These are phyloP conservation scores for Calameuta idolon DNA, from an alignment of 2,888 invertebrate species.

Conservation along the genomic window DNA sequence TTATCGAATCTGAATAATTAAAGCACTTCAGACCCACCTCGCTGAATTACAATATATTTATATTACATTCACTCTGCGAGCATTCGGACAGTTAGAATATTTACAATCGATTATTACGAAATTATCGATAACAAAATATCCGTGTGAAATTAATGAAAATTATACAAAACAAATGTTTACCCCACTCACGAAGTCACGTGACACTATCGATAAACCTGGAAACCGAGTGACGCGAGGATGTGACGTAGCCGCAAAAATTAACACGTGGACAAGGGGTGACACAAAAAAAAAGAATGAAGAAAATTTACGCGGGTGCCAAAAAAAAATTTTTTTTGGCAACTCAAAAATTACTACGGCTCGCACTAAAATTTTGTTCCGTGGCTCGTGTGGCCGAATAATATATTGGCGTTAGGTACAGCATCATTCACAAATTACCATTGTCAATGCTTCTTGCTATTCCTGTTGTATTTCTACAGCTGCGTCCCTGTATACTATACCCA, in stretches of 20 bases:
- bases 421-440: neutral
- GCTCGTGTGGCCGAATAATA: no score
- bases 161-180: neutral
- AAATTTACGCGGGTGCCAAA: no score
- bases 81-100: neutral
- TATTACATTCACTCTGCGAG: neutral
- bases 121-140: neutral
- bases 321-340: no score
- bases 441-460: neutral
- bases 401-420: neutral
- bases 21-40: neutral
- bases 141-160: neutral
- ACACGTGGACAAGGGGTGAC: no score
- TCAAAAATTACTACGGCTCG: no score
- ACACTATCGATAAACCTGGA: neutral
- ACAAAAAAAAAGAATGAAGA: accelerated
- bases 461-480: neutral
- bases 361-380: no score
- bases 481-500: neutral
- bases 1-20: neutral
- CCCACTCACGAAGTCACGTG: neutral
- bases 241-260: no score
- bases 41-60: neutral
- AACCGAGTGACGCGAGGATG: no score
- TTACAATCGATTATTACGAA: neutral